These are phyloP conservation scores for Dendroctonus valens DNA, from an alignment of 1,140 invertebrate species.

Conservation along the genomic window DNA sequence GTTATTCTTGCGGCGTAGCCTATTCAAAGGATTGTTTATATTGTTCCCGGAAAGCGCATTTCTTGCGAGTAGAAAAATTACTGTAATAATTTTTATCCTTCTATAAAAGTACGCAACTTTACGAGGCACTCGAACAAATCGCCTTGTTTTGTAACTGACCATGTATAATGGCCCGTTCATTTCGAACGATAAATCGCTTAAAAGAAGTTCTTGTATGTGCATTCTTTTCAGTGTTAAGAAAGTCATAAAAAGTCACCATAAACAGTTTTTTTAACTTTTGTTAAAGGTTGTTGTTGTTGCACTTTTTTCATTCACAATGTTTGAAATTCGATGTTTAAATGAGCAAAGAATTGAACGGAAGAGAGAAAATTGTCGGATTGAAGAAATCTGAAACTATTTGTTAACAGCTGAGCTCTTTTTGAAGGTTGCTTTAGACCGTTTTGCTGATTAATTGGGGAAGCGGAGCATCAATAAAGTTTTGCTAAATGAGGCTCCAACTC, in stretches of 20 bases:
- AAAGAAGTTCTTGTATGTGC: not conserved
- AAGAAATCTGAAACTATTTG: no score
- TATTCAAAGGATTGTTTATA: not conserved
- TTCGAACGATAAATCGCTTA: constrained; percentile 1
- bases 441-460: no score
- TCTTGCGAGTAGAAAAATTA: constrained; percentile 7
- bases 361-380: no score
- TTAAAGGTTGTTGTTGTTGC: not conserved
- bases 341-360: no score
- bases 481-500: no score
- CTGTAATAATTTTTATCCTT: constrained; percentile 6
- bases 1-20: constrained; percentile 3
- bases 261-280: not conserved
- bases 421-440: no score
- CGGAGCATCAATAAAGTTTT: no score
- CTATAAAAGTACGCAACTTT: constrained; percentile 7
- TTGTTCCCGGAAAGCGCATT: constrained; percentile 6
- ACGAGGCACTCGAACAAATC: constrained; percentile 11
- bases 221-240: not conserved
- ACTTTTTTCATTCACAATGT: not conserved
- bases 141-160: constrained; percentile 11
- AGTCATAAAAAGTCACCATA: not conserved
- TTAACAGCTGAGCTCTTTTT: no score
- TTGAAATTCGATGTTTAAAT: not conserved
- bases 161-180: constrained; percentile 6